Percentiles rank a stretch among this genome's conserved stretches.
Conservation (phyloP, 2,888 invertebrate species). For the Branchipolynoe longqiensis region DNA sequence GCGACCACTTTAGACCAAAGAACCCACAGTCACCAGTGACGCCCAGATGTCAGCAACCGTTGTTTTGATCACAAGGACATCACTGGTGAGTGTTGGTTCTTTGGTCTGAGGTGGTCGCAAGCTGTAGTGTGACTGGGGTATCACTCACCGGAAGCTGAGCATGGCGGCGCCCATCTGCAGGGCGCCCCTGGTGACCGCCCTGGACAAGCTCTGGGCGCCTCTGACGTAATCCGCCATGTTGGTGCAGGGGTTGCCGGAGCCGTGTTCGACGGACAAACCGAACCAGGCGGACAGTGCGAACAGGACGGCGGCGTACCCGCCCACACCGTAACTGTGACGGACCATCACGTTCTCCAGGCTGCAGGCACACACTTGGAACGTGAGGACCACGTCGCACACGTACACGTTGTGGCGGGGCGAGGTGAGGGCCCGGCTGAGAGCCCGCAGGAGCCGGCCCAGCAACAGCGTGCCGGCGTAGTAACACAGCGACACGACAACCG, state of each 20-base stretch:
- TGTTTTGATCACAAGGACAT: too few relatives aligned
- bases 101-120: too few relatives aligned
- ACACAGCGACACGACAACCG: slow-evolving; percentile 45
- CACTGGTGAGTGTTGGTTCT: too few relatives aligned
- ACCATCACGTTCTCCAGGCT: slow-evolving; percentile 65
- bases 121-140: too few relatives aligned
- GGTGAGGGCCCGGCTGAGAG: background rate
- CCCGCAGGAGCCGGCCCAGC: slow-evolving; percentile 43
- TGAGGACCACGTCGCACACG: slow-evolving; percentile 59
- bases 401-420: background rate
- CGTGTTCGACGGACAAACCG: slow-evolving; percentile 22
- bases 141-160: slow-evolving; percentile 59
- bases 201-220: background rate
- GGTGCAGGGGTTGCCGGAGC: slow-evolving; percentile 61
- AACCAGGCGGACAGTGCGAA: slow-evolving; percentile 55
- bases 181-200: slow-evolving; percentile 25
- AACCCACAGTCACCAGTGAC: too few relatives aligned
- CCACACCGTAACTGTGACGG: slow-evolving; percentile 60
- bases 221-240: slow-evolving; percentile 51
- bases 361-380: slow-evolving; percentile 64
- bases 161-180: slow-evolving; percentile 60
- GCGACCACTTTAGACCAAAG: too few relatives aligned
- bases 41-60: too few relatives aligned
- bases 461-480: slow-evolving; percentile 56
- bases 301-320: slow-evolving; percentile 56